Evolutionary conservation across 2,888 invertebrate species (phyloP), one percentile per base, ranked within the genome.

Genomic region (Stegophylla sp.): DNA sequence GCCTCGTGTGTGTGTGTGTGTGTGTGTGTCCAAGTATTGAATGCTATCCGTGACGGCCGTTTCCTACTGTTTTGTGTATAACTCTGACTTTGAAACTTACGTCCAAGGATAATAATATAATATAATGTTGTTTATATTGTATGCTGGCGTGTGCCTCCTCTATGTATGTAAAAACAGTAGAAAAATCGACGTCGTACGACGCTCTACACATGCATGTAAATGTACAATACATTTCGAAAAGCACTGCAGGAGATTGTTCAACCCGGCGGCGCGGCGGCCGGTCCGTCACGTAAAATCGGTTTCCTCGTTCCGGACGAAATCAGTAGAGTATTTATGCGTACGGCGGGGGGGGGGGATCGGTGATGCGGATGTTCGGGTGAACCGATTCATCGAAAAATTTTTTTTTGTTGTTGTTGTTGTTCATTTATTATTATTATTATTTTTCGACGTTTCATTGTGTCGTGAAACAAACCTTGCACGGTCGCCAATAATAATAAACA

Each of bases 61-160:
- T 74, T 74, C 74, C 74, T 74, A 74, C 74, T 48, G 48, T 63
- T 74, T 74, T 51, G 51, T 51, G 51, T 63, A 13, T 48, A 34
- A 7, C 12, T 13, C 28, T 17, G 56, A n/a, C n/a, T n/a, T 41
- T 28, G 51, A 69, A 17, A 17, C 10, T 56, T 23, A 3, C 28
- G 26, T 48, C 28, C 74, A 74, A 74, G 64, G 51, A 75, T 64
- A 41, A 34, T 48, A 17, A 34, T 43, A 64, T 20, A 7, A 12
- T n/a, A 23, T 9, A 23, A 10, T 9, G 12, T 56, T 56, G 17
- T 3, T 15, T 51, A n/a, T n/a, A n/a, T n/a, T 4, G 15, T 2
- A 51, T 26, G 45, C 13, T 34, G 1, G 41, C 26, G 23, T 28
- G 10, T 53, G 9, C 1, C 3, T 3, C 1, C n/a, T n/a, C n/a